Evolutionary conservation across 1,140 invertebrate genomes (phyloP).

Genomic region (Brachionus calyciflorus): DNA sequence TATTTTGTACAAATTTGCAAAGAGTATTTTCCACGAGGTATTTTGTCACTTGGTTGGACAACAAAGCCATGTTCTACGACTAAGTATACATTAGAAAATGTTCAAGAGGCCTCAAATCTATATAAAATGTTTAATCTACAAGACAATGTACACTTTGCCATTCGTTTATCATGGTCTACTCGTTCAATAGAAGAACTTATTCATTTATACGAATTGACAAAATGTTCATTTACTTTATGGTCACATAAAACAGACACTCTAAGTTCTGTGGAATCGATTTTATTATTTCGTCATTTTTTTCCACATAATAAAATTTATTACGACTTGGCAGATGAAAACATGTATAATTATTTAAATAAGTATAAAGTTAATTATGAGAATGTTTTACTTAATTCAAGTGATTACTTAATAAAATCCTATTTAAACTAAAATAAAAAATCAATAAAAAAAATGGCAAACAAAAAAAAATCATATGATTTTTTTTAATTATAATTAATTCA

Average conservation of each 20-base stretch:
- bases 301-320: background rate
- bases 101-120: background rate
- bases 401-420: background rate
- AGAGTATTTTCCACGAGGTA: background rate
- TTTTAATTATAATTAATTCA: no score
- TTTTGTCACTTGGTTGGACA: slow-evolving; percentile 40
- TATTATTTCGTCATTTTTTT: slow-evolving; percentile 20
- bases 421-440: no score
- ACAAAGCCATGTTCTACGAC: background rate
- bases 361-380: background rate
- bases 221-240: slow-evolving; percentile 24
- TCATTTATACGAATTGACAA: background rate
- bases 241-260: background rate
- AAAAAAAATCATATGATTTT: no score
- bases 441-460: no score
- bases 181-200: background rate
- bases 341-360: background rate
- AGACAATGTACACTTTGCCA: background rate
- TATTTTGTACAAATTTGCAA: background rate
- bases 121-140: background rate
- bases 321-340: background rate
- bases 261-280: background rate
- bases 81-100: background rate
- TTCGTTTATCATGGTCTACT: background rate
- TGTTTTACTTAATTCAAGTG: background rate